phyloP scores from a whole-genome alignment of 2,113 vertebrate genomes.

The Mionectes macconnelli region DNA sequence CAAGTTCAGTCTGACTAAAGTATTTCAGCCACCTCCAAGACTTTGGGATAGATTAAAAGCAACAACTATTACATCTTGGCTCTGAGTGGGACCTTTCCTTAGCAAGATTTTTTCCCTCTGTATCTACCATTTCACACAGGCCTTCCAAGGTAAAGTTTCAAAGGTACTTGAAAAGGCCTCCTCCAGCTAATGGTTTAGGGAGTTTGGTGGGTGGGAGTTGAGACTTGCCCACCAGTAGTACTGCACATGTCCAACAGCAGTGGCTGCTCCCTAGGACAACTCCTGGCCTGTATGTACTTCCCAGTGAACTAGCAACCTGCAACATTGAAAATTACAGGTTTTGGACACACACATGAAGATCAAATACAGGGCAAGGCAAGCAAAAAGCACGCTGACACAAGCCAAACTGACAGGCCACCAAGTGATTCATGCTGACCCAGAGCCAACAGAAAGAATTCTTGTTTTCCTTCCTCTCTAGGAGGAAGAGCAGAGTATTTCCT shows the following conservation, averaged over 20 bases:
- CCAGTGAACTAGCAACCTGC: neutral
- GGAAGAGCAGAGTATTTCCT: neutral
- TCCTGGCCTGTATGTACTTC: neutral
- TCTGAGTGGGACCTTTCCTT: neutral
- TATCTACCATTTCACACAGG: neutral
- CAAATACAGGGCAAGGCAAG: neutral
- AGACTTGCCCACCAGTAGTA: neutral
- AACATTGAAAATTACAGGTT: conserved; percentile 2
- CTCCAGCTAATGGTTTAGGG: neutral
- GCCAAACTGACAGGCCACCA: neutral
- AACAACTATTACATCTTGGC: neutral
- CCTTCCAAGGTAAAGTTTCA: neutral
- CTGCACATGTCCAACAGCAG: neutral
- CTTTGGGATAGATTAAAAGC: neutral
- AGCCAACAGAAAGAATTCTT: neutral
- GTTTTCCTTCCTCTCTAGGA: neutral
- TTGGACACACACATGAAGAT: rapidly evolving
- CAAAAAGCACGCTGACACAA: neutral
- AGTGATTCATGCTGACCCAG: neutral
- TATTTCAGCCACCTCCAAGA: neutral
- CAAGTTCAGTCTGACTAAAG: neutral
- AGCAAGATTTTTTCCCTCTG: neutral
- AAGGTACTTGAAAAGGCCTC: neutral
- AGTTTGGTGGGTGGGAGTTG: neutral
- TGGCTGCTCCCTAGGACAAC: neutral